Evolutionary conservation across 2,888 invertebrate genomes (phyloP), one percentile per base, ranked within the genome.

Genomic region (Morpho helenor): DNA sequence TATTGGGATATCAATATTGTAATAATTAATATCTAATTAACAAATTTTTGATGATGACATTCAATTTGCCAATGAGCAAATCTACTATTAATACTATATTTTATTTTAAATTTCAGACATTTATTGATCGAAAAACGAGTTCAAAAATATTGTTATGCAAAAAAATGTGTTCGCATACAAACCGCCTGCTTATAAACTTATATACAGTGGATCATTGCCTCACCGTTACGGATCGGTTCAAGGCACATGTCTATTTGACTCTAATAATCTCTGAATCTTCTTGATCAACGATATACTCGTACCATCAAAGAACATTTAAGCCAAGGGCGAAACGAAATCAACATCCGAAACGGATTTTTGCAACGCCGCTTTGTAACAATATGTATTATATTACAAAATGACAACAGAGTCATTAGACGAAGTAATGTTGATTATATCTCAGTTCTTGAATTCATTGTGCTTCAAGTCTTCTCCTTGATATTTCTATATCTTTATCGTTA

Each of bases 321-420:
- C 62, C 66, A 67, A 67, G 68, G 68, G 60, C 56, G 10, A 31
- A 63, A 49, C 55, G 52, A 52, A 57, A 52, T 45, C 62, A 66
- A 57, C 62, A 56, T 54, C 61, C 57, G 63, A 61, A 60, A 60
- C 64, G 56, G 59, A 59, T 51, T 55, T 66, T 60, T 62, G 63
- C 60, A 63, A 63, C 53, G 47, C 22, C 16, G 42, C 9, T 50
- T 9, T 57, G 61, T 51, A 51, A 58, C 52, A 59, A 44, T 49
- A 51, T 52, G 57, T 56, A 52, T 58, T 49, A 51, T 47, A 52
- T 62, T 58, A 59, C 57, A 55, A 52, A 57, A 61, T 22, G 40
- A 59, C 45, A 59, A 59, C 47, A 40, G 7, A 8, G 48, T 46
- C 48, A 49, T 52, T 49, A 55, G 10, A 46, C 46, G 45, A 42